Conservation (phyloP, 2,113 vertebrate species). For the Ochotona curzoniae region DNA sequence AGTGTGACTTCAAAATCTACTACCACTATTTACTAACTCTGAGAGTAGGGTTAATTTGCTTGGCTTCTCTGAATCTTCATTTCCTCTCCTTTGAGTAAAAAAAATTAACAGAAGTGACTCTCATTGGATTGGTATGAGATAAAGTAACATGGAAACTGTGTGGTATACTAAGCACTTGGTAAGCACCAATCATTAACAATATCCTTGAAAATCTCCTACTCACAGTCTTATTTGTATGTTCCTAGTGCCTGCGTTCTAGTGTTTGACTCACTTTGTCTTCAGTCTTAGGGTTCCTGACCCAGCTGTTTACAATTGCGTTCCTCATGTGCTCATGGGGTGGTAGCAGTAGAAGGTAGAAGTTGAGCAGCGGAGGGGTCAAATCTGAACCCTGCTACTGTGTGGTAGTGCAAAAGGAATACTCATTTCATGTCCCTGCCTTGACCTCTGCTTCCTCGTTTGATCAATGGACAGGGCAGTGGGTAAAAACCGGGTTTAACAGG, state of each 20-base stretch:
- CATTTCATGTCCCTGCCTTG: background rate
- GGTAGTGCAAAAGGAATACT: background rate
- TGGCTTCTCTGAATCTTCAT: background rate
- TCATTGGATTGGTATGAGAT: background rate
- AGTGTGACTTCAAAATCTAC: background rate
- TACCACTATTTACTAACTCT: background rate
- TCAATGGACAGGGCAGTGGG: background rate
- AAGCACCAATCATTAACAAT: background rate
- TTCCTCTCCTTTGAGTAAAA: constrained; percentile 21
- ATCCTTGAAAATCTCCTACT: background rate
- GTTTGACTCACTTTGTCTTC: background rate
- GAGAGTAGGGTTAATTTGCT: background rate
- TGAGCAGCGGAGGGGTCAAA: background rate
- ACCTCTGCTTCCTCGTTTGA: background rate
- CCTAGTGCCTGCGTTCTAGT: fast-evolving
- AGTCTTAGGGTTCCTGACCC: background rate
- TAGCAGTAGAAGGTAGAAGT: background rate
- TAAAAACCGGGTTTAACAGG: background rate
- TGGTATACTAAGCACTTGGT: background rate
- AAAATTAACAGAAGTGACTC: background rate
- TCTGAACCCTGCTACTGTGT: background rate
- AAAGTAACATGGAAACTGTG: background rate
- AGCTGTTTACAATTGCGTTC: background rate
- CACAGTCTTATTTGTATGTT: background rate
- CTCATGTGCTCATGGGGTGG: background rate